Evolutionary conservation across 92 coral and sea anemone genomes (phyloP).

Genomic region (Parazoanthus darwini): DNA sequence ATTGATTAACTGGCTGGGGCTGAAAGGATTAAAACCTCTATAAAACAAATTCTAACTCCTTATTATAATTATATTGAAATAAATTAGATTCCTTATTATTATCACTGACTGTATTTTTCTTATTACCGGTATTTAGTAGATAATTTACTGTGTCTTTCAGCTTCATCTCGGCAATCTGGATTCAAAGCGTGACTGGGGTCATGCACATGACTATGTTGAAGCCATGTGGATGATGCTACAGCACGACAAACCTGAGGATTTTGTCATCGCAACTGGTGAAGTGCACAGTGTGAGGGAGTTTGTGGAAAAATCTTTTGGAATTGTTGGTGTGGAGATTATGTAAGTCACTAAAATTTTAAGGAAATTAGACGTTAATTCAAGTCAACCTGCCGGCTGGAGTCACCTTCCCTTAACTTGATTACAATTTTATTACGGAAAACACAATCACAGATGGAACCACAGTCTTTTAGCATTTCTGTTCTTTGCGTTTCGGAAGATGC

Average conservation of each 20-base stretch:
- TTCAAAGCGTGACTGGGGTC: conserved; percentile 96
- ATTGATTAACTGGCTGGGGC: no score
- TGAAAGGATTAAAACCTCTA: no score
- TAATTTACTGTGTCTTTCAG: conserved; percentile 36
- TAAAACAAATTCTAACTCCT: no score
- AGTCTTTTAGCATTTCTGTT: no score
- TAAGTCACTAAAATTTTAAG: conserved; percentile 39
- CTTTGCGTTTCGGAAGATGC: no score
- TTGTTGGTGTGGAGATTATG: conserved; percentile 78
- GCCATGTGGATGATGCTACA: conserved; percentile 98
- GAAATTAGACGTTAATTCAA: not conserved
- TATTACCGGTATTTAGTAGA: not conserved
- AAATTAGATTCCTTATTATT: no score
- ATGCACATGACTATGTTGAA: conserved; percentile 92
- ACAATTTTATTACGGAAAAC: no score
- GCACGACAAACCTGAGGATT: conserved; percentile 89
- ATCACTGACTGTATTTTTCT: no score
- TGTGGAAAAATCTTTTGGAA: conserved; percentile 77
- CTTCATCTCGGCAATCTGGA: conserved; percentile 88
- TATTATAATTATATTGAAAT: no score
- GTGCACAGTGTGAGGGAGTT: conserved; percentile 96
- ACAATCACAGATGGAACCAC: no score
- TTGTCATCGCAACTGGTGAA: conserved; percentile 95
- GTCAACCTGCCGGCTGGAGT: no score
- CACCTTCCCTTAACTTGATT: no score